Conservation (phyloP, 2,113 vertebrate genomes). For the Pitta sordida region DNA sequence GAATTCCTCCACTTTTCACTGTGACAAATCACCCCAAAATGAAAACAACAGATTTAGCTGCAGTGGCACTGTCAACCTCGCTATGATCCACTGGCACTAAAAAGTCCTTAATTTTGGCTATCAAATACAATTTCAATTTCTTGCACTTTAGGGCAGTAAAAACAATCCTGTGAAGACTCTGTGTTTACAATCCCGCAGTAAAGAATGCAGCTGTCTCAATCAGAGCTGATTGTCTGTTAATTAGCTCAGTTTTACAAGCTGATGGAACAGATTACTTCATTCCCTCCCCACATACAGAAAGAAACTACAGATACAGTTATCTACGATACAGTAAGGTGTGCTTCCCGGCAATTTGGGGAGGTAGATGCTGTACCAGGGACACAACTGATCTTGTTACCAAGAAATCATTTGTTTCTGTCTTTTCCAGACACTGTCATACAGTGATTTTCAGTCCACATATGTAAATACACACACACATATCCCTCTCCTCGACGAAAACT, state of each 20-base stretch:
- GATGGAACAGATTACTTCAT: constrained; percentile 83
- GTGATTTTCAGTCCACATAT: neutral
- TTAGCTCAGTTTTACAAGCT: constrained; percentile 79
- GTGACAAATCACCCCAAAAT: constrained; percentile 7
- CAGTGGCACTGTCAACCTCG: constrained; percentile 35
- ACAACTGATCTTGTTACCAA: neutral
- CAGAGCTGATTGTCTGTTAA: constrained; percentile 79
- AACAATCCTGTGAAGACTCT: constrained; percentile 20
- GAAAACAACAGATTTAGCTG: constrained; percentile 66
- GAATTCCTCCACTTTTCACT: constrained; percentile 41
- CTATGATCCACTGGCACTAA: constrained; percentile 52
- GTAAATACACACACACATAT: neutral
- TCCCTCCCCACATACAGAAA: constrained; percentile 47
- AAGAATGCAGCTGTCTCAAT: constrained; percentile 76
- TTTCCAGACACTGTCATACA: neutral
- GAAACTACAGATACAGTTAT: constrained; percentile 60
- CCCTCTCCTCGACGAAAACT: neutral
- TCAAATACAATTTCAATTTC: constrained; percentile 47
- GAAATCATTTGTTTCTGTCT: neutral
- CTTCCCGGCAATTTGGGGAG: neutral
- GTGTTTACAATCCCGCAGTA: constrained; percentile 38
- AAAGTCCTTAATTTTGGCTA: constrained; percentile 44
- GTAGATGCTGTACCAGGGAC: neutral
- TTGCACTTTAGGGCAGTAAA: constrained; percentile 43
- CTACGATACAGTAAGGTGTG: constrained; percentile 10